These are phyloP conservation scores for Dinothrombium tinctorium DNA, from an alignment of 1,140 invertebrate genomes.

Conservation along the genomic window DNA sequence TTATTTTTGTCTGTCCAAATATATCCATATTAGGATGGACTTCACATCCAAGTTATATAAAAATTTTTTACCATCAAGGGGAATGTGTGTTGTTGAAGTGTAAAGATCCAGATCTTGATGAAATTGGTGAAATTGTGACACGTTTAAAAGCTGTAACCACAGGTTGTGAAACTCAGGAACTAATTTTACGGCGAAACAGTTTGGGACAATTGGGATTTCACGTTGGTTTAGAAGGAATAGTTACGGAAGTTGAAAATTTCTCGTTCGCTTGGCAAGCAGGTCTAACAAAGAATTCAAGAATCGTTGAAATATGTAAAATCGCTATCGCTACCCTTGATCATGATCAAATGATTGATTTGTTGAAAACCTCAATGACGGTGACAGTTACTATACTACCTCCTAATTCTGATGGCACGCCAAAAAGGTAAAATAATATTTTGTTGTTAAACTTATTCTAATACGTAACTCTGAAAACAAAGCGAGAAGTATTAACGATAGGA, in stretches of 20 bases:
- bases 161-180: constrained; percentile 42
- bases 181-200: constrained; percentile 47
- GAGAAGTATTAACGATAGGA: not conserved
- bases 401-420: constrained; percentile 35
- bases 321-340: constrained; percentile 67
- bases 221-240: constrained; percentile 79
- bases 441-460: not conserved
- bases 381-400: constrained; percentile 61
- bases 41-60: constrained; percentile 5
- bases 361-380: constrained; percentile 66
- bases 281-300: constrained; percentile 54
- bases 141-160: constrained; percentile 41
- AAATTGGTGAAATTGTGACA: constrained; percentile 48
- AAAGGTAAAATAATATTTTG: constrained; percentile 23
- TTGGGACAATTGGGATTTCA: constrained; percentile 78
- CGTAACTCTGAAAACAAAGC: not conserved
- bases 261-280: constrained; percentile 73
- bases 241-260: constrained; percentile 70
- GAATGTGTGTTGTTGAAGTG: constrained; percentile 9
- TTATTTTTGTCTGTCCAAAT: constrained; percentile 9
- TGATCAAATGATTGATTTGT: constrained; percentile 76
- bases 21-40: constrained; percentile 12
- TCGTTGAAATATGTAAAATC: constrained; percentile 78
- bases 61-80: constrained; percentile 12
- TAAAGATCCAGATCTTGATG: constrained; percentile 27